Evolutionary conservation across 1,140 invertebrate species (phyloP).

Genomic region (Bombus haemorrhoidalis): DNA sequence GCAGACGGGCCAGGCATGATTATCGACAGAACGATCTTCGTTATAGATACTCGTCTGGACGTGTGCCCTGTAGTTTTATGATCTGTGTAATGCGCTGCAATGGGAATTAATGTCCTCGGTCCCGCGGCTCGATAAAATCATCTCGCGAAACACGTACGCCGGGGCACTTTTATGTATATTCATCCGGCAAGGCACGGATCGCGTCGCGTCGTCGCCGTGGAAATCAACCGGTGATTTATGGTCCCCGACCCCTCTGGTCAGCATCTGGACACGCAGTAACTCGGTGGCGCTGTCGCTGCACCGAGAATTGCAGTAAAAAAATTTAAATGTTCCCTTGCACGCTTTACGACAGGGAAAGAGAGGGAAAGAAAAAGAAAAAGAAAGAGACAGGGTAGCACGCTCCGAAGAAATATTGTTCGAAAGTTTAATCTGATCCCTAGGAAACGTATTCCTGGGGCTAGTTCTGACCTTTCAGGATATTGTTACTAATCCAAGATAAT

Average conservation of each 20-base stretch:
- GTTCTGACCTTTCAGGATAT: slow-evolving; percentile 40
- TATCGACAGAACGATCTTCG: slow-evolving; percentile 58
- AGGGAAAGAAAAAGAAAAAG: not conserved
- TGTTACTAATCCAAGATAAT: slow-evolving; percentile 46
- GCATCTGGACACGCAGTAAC: slow-evolving; percentile 42
- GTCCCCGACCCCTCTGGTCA: not conserved
- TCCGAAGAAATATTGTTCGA: slow-evolving; percentile 51
- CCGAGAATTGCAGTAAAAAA: slow-evolving; percentile 37
- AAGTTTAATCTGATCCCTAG: slow-evolving; percentile 52
- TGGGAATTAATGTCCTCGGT: slow-evolving; percentile 63
- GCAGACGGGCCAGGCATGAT: slow-evolving; percentile 30
- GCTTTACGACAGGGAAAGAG: not conserved
- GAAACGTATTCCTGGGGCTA: slow-evolving; percentile 8
- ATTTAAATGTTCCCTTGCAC: slow-evolving; percentile 44
- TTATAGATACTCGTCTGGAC: slow-evolving; percentile 54
- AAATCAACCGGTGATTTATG: slow-evolving; percentile 67
- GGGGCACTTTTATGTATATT: slow-evolving; percentile 60
- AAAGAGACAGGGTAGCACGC: not conserved
- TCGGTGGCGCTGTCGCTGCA: not conserved
- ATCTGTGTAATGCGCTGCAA: slow-evolving; percentile 66
- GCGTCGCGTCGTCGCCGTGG: slow-evolving; percentile 54
- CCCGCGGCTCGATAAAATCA: slow-evolving; percentile 60
- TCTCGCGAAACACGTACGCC: slow-evolving; percentile 31
- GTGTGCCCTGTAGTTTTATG: slow-evolving; percentile 49
- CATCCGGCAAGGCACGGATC: slow-evolving; percentile 27